These are phyloP conservation scores for Manis crassicaudata DNA, from an alignment of 2,797 vertebrate genomes.

Conservation along the genomic window DNA sequence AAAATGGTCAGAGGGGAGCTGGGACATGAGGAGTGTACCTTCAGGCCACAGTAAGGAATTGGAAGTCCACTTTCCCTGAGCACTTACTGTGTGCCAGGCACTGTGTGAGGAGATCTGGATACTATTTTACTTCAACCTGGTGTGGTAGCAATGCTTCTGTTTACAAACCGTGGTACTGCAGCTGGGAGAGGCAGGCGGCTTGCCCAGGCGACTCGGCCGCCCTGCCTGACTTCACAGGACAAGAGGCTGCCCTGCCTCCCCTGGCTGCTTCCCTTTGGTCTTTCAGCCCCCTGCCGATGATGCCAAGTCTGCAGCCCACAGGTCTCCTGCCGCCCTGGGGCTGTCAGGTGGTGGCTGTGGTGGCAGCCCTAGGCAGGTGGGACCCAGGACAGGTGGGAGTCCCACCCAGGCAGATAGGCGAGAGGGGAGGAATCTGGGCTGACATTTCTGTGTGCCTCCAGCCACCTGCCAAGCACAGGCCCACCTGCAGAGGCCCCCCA, in stretches of 20 bases:
- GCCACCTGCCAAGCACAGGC: too few species aligned
- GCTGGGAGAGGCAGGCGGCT: neutral
- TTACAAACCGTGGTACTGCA: neutral
- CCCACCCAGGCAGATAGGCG: too few species aligned
- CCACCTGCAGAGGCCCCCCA: too few species aligned
- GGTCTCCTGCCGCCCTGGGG: neutral
- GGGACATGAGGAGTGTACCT: neutral
- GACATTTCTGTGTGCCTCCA: too few species aligned
- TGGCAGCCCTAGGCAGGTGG: too few species aligned
- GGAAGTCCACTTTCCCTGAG: neutral
- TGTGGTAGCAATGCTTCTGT: too few species aligned
- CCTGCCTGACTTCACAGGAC: neutral
- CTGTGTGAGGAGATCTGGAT: neutral
- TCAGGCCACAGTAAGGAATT: neutral
- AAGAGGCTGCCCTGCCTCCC: too few species aligned
- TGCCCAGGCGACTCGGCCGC: neutral
- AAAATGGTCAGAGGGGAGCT: neutral
- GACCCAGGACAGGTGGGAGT: too few species aligned
- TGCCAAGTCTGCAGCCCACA: neutral
- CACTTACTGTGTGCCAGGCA: neutral
- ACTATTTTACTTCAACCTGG: neutral
- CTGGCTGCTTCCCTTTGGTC: neutral
- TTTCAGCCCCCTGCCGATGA: neutral
- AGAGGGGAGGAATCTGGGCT: too few species aligned
- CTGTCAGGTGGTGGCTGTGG: neutral